phyloP scores from a whole-genome alignment of 2,797 vertebrate species.

The Sebastes jordani region DNA sequence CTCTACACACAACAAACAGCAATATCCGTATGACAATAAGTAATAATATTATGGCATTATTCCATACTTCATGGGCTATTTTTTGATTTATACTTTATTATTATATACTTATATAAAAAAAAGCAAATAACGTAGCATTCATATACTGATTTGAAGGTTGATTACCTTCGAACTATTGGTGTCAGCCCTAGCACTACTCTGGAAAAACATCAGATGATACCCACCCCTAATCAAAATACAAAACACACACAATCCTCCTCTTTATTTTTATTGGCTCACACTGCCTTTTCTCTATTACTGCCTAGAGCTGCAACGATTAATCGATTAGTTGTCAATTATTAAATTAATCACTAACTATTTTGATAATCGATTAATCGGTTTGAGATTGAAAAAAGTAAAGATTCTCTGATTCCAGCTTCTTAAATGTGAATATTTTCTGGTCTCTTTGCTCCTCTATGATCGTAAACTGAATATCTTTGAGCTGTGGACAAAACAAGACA shows the following conservation, averaged over 20 bases:
- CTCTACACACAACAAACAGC: background rate
- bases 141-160: too few relatives aligned
- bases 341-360: background rate
- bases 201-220: background rate
- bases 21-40: background rate
- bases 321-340: background rate
- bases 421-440: too few relatives aligned
- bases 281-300: background rate
- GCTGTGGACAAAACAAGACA: too few relatives aligned
- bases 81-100: background rate
- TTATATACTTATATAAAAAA: too few relatives aligned
- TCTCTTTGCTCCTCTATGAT: too few relatives aligned
- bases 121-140: too few relatives aligned
- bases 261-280: background rate
- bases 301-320: background rate
- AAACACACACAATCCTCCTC: background rate
- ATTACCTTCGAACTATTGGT: too few relatives aligned
- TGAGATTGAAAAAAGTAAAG: too few relatives aligned
- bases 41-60: background rate
- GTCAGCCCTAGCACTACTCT: background rate
- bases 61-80: background rate
- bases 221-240: background rate
- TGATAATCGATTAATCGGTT: too few relatives aligned
- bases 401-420: too few relatives aligned
- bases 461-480: too few relatives aligned